Conservation (phyloP, 2,888 invertebrate genomes). For the Siphlonurus alternatus region DNA sequence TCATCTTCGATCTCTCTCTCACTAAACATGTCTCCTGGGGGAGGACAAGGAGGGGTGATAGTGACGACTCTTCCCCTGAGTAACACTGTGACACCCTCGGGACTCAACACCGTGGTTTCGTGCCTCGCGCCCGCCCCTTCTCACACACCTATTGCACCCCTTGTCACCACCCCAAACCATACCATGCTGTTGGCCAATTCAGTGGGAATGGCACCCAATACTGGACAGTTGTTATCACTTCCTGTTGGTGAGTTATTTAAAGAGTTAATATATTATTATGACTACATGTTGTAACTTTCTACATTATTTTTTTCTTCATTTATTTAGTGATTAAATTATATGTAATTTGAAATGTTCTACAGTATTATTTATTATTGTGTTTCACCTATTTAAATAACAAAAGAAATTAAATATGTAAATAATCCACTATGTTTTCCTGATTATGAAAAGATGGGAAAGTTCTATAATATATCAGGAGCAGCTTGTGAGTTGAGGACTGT, state of each 20-base stretch:
- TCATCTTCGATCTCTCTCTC: constrained; percentile 73
- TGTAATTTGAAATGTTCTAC: no score
- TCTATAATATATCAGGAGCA: no score
- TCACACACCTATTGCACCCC: constrained; percentile 23
- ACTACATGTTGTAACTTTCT: background rate
- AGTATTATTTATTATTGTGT: no score
- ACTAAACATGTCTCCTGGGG: constrained; percentile 49
- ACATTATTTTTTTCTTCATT: background rate
- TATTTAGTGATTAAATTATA: no score
- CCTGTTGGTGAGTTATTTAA: constrained; percentile 35
- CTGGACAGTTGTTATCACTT: constrained; percentile 38
- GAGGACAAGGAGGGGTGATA: constrained; percentile 20
- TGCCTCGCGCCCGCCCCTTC: constrained; percentile 10
- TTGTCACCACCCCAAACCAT: constrained; percentile 12
- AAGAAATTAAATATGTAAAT: no score
- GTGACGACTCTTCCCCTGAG: constrained; percentile 26
- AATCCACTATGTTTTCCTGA: no score
- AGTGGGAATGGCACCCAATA: constrained; percentile 23
- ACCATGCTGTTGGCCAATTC: constrained; percentile 29
- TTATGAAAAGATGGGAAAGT: no score
- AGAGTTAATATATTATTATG: background rate
- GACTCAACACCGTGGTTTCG: background rate
- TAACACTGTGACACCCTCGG: constrained; percentile 22
- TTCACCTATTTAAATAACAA: no score
- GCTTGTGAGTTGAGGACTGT: no score